Conservation (phyloP, 1,140 invertebrate genomes). For the Subanguina moxae region DNA sequence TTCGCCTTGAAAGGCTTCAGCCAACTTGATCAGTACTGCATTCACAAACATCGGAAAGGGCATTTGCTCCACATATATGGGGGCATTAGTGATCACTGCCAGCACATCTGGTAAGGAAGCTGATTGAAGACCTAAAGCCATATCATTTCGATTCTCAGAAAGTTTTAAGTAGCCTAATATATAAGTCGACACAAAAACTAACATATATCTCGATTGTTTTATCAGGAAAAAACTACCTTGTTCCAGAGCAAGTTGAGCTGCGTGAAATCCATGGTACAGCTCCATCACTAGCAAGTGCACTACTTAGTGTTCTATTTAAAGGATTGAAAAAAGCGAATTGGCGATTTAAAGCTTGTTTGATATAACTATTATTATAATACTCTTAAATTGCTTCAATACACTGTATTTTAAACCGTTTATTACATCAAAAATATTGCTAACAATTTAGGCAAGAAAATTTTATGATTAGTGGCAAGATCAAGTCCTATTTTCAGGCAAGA, state of each 20-base stretch:
- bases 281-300: not conserved
- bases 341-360: no score
- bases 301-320: no score
- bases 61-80: slow-evolving; percentile 37
- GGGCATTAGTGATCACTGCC: slow-evolving; percentile 36
- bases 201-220: no score
- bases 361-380: no score
- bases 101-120: slow-evolving; percentile 28
- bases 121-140: slow-evolving; percentile 37
- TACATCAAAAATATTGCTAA: no score
- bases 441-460: no score
- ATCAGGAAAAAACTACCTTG: not conserved
- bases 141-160: not conserved
- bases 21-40: slow-evolving; percentile 38
- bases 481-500: no score
- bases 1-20: slow-evolving; percentile 40
- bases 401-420: no score
- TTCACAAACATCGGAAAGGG: slow-evolving; percentile 48
- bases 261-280: not conserved
- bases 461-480: no score
- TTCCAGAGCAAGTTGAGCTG: not conserved
- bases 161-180: not conserved
- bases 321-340: no score
- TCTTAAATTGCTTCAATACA: no score
- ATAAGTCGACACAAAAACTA: no score